phyloP scores from a whole-genome alignment of 2,113 vertebrate species.

The Muscicapa adusta region DNA sequence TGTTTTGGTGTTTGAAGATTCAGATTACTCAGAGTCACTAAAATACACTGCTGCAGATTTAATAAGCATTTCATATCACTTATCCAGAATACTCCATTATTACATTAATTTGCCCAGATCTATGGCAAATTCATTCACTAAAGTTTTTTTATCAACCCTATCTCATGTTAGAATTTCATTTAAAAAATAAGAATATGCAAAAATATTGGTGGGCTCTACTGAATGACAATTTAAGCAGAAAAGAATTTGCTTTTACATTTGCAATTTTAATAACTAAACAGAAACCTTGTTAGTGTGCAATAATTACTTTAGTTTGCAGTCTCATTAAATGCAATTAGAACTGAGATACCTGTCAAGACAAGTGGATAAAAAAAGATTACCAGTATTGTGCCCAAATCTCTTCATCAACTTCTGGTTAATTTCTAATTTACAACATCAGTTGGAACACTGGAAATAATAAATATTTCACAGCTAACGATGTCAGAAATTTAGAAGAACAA shows the following conservation, averaged over 20 bases:
- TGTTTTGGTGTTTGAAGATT: not conserved
- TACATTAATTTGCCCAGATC: not conserved
- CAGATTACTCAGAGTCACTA: not conserved
- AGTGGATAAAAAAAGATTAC: not conserved
- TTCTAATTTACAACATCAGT: not conserved
- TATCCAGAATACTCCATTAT: not conserved
- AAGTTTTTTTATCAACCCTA: not conserved
- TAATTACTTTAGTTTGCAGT: not conserved
- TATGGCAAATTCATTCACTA: not conserved
- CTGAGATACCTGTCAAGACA: constrained; percentile 8
- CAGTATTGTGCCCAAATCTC: not conserved
- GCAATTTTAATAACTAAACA: not conserved
- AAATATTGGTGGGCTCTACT: not conserved
- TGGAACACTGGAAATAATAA: not conserved
- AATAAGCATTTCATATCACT: not conserved
- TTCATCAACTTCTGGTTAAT: not conserved
- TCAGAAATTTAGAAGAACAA: not conserved
- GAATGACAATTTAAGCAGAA: not conserved
- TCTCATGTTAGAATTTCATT: not conserved
- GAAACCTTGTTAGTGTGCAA: not conserved
- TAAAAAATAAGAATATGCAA: not conserved
- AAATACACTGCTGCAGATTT: not conserved
- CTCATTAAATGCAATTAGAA: constrained; percentile 5
- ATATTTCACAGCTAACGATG: not conserved
- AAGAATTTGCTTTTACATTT: not conserved